These are phyloP conservation scores for Tyrannus savana DNA, from an alignment of 2,113 vertebrate species.

Conservation along the genomic window DNA sequence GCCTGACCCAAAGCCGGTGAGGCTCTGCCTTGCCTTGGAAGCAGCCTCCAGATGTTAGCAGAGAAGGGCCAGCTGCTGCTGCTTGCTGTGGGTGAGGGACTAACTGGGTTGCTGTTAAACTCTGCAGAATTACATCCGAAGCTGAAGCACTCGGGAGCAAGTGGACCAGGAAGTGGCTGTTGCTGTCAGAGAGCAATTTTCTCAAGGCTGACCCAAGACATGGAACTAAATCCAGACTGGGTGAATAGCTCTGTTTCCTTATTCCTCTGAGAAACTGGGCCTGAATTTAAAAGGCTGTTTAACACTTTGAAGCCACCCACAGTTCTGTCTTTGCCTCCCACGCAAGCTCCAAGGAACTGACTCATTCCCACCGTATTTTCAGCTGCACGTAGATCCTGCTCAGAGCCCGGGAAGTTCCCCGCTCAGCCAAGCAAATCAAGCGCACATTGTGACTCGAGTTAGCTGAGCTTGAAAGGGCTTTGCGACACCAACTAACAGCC, in stretches of 20 bases:
- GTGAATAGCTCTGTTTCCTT: constrained; percentile 26
- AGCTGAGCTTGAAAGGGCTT: constrained; percentile 32
- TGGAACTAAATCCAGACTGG: neutral
- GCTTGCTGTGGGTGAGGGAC: neutral
- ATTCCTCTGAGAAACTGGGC: constrained; percentile 41
- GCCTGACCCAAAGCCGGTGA: neutral
- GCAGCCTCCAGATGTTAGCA: neutral
- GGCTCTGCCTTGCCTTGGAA: neutral
- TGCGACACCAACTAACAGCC: neutral
- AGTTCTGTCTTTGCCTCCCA: constrained; percentile 53
- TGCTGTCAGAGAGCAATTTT: neutral
- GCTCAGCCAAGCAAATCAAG: constrained; percentile 16
- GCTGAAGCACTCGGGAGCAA: neutral
- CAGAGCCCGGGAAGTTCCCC: neutral
- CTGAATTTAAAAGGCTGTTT: constrained; percentile 46
- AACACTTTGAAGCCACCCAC: constrained; percentile 63
- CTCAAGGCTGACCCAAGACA: constrained; percentile 26
- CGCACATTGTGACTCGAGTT: neutral
- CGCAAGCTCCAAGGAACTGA: constrained; percentile 63
- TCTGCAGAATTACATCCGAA: neutral
- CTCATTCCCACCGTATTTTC: constrained; percentile 61
- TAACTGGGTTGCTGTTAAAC: neutral
- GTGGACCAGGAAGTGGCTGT: neutral
- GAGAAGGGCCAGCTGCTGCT: neutral
- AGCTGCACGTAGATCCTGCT: constrained; percentile 29